phyloP scores from a whole-genome alignment of 2,113 vertebrate genomes.

The Protobothrops mucrosquamatus region DNA sequence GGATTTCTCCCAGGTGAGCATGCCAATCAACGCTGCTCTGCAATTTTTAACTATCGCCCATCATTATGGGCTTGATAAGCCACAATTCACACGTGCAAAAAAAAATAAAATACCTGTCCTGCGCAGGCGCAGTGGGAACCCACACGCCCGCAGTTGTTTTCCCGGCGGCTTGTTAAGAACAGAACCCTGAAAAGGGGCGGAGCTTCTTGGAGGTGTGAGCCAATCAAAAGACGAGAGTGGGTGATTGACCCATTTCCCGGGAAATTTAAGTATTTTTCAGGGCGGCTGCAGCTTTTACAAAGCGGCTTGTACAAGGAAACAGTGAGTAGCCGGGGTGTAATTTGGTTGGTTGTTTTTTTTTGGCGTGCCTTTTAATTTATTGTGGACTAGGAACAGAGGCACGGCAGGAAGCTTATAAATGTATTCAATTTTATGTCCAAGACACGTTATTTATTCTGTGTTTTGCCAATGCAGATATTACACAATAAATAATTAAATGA shows the following conservation, averaged over 20 bases:
- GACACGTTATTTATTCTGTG: neutral
- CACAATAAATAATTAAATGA: neutral
- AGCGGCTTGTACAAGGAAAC: fast-evolving
- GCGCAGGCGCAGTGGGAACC: neutral
- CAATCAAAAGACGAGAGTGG: neutral
- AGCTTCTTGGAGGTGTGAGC: conserved; percentile 6
- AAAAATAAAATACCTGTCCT: neutral
- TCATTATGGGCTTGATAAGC: neutral
- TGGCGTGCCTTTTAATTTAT: neutral
- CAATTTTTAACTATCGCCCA: neutral
- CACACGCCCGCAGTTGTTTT: no score
- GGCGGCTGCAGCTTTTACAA: fast-evolving
- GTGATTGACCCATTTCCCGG: fast-evolving
- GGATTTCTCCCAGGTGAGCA: neutral
- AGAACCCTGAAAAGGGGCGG: neutral
- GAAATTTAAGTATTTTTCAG: conserved; percentile 41
- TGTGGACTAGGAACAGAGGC: neutral
- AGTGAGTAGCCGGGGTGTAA: fast-evolving
- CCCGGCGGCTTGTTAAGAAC: neutral
- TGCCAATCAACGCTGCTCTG: neutral
- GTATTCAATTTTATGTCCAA: neutral
- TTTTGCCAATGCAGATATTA: neutral
- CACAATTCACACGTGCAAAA: neutral
- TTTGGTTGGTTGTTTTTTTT: neutral
- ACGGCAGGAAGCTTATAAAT: neutral